Evolutionary conservation across 2,888 invertebrate species (phyloP), one percentile per base, ranked within the genome.

Genomic region (Notodonta ziczac): DNA sequence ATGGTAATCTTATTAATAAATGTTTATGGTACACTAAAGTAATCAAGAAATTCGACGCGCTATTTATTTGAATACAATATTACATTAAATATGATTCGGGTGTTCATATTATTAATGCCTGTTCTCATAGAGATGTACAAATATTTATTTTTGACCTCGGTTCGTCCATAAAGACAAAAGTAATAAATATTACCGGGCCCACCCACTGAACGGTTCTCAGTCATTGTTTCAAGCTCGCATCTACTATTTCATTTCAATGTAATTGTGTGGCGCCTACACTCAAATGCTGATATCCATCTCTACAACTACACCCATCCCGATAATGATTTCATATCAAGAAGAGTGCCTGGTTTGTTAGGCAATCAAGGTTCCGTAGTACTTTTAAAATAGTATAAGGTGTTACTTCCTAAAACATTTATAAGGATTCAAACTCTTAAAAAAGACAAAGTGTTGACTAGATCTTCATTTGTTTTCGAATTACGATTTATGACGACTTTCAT

Each of bases 241-340:
- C 79, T 75, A 82, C 81, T 84, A 82, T 86, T 86, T 81, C 80
- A 89, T 90, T 88, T 86, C 83, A 88, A 88, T 88, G 78, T 86
- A 86, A 90, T 86, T 85, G 84, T 81, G 77, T 76, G 80, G 85
- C 90, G 88, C 89, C 90, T 87, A 90, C 90, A 84, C 85, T 71
- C 61, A 7, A n/a, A 55, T 59, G 62, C 46, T 59, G 63, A 65
- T 62, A 70, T 50, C 14, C 39, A 35, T 40, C 57, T 62, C 62
- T 39, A 7, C 35, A 53, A 42, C 10, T 53, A 53, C 32, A 14
- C 16, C 5, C 51, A 51, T 51, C 16, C 24, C 24, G n/a, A 24
- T 24, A 51, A 51, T 24, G 16, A 12, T 42, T 42, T 12, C 12
- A 42, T 9, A 9, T 24, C 24, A 42, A 42, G 8, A 4, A 4